Percentiles rank a stretch among this genome's conserved stretches.
phyloP scores from a whole-genome alignment of 2,888 invertebrate genomes.

The Erebia ligea region DNA sequence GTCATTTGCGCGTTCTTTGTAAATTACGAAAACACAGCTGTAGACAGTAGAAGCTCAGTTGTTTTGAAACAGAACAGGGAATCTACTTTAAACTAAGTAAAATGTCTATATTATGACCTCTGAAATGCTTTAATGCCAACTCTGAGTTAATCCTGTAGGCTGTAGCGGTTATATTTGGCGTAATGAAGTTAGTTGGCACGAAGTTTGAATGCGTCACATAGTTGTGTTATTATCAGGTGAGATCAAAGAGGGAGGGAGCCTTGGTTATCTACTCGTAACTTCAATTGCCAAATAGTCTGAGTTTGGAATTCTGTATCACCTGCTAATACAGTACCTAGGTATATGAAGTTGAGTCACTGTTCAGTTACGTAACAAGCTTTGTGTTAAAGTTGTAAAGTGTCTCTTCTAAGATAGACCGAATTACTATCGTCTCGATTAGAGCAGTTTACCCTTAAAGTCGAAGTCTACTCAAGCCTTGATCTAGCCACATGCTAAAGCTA shows the following conservation, averaged over 20 bases:
- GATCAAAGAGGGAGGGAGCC: slow-evolving; percentile 54
- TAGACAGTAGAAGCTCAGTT: no score
- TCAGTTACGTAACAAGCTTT: neutral
- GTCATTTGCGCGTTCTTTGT: no score
- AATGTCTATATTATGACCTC: no score
- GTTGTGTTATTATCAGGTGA: slow-evolving; percentile 61
- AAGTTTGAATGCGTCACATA: slow-evolving; percentile 47
- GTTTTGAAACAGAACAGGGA: no score
- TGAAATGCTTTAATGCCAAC: no score
- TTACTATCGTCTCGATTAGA: slow-evolving; percentile 3
- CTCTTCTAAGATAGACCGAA: neutral
- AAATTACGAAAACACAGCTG: no score
- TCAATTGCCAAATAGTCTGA: slow-evolving; percentile 58
- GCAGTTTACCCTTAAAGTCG: neutral
- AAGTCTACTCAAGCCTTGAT: neutral
- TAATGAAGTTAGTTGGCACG: slow-evolving; percentile 50
- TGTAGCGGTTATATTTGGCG: slow-evolving; percentile 43
- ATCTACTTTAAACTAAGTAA: no score
- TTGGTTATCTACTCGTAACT: slow-evolving; percentile 63
- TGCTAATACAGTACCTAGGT: neutral
- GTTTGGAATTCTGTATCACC: slow-evolving; percentile 50
- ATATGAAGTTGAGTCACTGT: neutral
- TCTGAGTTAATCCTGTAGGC: neutral
- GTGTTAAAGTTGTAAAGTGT: neutral
- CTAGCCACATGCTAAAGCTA: neutral